Conservation (phyloP, 2,113 vertebrate genomes). For the Butorides virescens region DNA sequence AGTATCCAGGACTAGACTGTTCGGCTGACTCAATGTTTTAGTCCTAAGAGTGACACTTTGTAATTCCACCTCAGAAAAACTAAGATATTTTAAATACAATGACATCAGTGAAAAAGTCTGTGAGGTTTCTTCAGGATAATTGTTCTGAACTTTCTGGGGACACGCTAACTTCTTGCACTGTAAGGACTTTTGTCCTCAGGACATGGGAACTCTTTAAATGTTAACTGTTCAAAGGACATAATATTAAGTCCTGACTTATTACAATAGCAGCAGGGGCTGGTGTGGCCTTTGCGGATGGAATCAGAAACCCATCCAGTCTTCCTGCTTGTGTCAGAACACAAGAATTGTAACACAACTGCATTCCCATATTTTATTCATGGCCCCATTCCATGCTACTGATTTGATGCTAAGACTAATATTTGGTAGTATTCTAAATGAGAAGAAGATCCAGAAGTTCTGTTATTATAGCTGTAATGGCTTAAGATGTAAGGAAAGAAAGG, state of each 20-base stretch:
- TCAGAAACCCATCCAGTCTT: neutral
- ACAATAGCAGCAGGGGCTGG: neutral
- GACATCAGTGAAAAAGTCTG: neutral
- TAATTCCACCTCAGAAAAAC: neutral
- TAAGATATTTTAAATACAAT: neutral
- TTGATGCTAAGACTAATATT: conserved; percentile 11
- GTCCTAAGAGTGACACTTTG: neutral
- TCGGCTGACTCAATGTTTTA: neutral
- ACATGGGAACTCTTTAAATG: neutral
- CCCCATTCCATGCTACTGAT: neutral
- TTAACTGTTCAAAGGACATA: neutral
- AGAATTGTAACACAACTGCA: neutral
- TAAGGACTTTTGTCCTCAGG: neutral
- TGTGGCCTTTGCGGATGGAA: neutral
- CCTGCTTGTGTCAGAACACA: neutral
- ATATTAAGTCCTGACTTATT: neutral
- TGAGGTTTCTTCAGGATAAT: neutral
- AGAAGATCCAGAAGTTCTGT: neutral
- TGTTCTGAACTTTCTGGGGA: neutral
- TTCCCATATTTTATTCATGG: neutral
- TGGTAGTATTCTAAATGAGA: neutral
- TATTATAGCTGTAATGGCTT: conserved; percentile 36
- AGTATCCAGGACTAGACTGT: neutral
- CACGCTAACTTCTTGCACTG: fast-evolving
- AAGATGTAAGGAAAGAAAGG: neutral